These are phyloP conservation scores for Taenioides sp. DNA, from an alignment of 2,797 vertebrate species.

Conservation along the genomic window DNA sequence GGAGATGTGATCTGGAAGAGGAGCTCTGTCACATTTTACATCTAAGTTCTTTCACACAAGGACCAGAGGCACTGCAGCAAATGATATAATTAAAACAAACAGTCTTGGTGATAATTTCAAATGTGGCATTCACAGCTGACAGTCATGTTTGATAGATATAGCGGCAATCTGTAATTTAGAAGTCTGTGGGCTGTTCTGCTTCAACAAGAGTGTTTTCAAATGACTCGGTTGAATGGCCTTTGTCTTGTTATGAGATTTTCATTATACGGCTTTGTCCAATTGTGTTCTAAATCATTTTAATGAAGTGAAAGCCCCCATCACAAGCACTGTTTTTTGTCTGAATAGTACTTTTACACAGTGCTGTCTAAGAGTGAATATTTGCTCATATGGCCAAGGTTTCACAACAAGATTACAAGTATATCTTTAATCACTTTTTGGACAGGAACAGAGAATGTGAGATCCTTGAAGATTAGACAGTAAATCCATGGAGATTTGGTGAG, in stretches of 20 bases:
- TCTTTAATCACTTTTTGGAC: constrained; percentile 47
- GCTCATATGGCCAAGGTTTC: constrained; percentile 13
- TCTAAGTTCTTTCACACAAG: background rate
- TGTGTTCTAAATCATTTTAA: background rate
- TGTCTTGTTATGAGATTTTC: no score
- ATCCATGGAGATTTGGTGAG: constrained; percentile 63
- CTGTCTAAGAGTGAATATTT: constrained; percentile 6
- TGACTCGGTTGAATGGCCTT: background rate
- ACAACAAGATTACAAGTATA: constrained; percentile 24
- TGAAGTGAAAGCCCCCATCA: background rate
- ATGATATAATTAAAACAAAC: constrained; percentile 2
- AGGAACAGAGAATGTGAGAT: constrained; percentile 45
- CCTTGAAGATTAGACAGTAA: constrained; percentile 62
- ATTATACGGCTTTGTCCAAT: background rate
- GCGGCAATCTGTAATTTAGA: background rate
- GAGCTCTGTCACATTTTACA: constrained; percentile 3
- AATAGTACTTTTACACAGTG: background rate
- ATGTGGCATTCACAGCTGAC: background rate
- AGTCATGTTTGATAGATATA: background rate
- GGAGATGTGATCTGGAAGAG: background rate
- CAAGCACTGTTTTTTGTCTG: background rate
- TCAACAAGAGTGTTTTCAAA: background rate
- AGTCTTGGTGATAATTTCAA: background rate
- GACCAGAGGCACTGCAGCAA: background rate
- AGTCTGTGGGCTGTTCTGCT: background rate